A percentile compares a stretch with the other conserved stretches of the same genome.
phyloP scores from a whole-genome alignment of 1,140 invertebrate genomes.

The Plectrocnemia conspersa region DNA sequence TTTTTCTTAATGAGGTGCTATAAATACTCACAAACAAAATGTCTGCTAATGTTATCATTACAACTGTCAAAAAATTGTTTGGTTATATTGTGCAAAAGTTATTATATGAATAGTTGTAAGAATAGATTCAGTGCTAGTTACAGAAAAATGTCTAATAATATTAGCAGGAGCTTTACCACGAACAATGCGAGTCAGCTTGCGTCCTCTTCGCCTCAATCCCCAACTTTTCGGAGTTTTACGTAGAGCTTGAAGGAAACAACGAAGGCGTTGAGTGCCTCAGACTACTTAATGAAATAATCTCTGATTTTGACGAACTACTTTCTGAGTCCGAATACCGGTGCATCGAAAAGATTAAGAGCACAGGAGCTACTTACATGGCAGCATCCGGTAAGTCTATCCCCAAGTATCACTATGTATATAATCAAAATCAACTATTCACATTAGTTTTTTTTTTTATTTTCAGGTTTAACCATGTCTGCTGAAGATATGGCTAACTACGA shows the following conservation, averaged over 20 bases:
- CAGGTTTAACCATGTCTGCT: conserved; percentile 71
- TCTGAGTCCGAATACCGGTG: conserved; percentile 80
- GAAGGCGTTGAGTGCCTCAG: conserved; percentile 92
- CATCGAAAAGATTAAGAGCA: conserved; percentile 97
- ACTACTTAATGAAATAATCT: conserved; percentile 94
- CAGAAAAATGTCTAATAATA: too few relatives aligned
- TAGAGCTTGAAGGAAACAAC: conserved; percentile 90
- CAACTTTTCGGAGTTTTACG: conserved; percentile 96
- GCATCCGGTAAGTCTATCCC: conserved; percentile 67
- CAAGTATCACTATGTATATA: background rate
- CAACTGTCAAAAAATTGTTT: too few relatives aligned
- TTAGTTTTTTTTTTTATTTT: conserved; percentile 6
- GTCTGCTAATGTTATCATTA: too few relatives aligned
- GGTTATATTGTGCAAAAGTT: too few relatives aligned
- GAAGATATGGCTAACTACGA: conserved; percentile 71
- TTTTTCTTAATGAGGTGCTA: too few relatives aligned
- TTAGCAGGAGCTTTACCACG: conserved; percentile 93
- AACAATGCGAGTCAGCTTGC: conserved; percentile 91
- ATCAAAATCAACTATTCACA: background rate
- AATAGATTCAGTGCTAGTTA: too few relatives aligned
- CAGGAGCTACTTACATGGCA: conserved; percentile 94
- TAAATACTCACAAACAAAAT: too few relatives aligned
- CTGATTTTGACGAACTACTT: conserved; percentile 90
- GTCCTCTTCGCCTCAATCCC: conserved; percentile 95
- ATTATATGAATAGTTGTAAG: too few relatives aligned